Evolutionary conservation across 2,888 invertebrate genomes (phyloP), one percentile per base, ranked within the genome.

Genomic region (Caenorhabditis macrosperma): DNA sequence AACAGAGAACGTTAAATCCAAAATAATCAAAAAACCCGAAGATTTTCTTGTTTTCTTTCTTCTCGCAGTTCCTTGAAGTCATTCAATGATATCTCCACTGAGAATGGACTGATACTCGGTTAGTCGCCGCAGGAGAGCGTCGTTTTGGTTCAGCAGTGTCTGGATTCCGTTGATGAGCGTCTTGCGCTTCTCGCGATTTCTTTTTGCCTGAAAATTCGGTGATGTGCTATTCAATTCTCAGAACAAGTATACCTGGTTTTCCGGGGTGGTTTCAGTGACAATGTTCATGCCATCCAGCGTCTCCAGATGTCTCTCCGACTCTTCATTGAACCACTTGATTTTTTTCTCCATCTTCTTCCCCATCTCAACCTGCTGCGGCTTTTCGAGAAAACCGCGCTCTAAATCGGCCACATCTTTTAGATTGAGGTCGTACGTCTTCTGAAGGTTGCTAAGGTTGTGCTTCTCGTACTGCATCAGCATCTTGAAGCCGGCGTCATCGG

Each of bases 171-270:
- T 80, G 61, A 90, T 71, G 38, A 90, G 64, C 1, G 80, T 66
- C 61, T 89, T 89, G 26, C 89, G 79, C 59, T 87, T 85, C 69
- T 89, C 89, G 20, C 89, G 86, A 55, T 88, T 89, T 7, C 87
- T 80, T 46, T 72, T 67, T 5, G 82, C 84, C 84, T 86, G 75
- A 35, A 81, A 78, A 60, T 41, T 26, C 3, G 22, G 38, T 3
- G 15, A 38, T n/a, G n/a, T n/a, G n/a, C n/a, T n/a, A n/a, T n/a
- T n/a, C n/a, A n/a, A 48, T 22, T 60, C 35, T 71, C 3, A 4
- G 6, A 28, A 66, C 15, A 52, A 26, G 28, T 17, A 12, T 9
- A 83, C 81, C 68, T 86, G 85, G 46, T 55, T 82, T 20, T 85
- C 85, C 1, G 86, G 57, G 10, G 88, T 87, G 7, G 69, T 46